Conservation (phyloP, 2,888 invertebrate genomes). For the Stenodema calcarata region DNA sequence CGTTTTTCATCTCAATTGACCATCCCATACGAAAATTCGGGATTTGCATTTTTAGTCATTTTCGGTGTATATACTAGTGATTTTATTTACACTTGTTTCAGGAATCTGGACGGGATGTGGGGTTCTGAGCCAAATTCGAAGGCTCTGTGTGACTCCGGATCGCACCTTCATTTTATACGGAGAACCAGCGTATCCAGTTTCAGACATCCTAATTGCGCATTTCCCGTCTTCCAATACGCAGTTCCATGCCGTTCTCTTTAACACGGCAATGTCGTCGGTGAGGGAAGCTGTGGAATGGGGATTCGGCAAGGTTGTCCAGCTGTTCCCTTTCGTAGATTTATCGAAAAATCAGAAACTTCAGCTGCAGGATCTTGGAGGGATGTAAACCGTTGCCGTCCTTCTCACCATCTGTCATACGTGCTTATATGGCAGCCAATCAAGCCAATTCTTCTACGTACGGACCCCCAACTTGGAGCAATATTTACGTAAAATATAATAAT, state of each 20-base stretch:
- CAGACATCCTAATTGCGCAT: background rate
- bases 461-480: no score
- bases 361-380: background rate
- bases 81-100: no score
- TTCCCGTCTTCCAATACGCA: background rate
- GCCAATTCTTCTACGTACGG: no score
- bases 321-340: background rate
- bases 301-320: background rate
- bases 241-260: background rate
- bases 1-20: no score
- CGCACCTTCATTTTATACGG: background rate
- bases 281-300: slow-evolving; percentile 26
- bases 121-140: background rate
- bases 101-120: background rate
- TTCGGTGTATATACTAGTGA: no score
- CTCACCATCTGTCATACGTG: background rate
- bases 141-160: background rate
- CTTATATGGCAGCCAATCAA: no score
- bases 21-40: no score
- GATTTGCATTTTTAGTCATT: no score
- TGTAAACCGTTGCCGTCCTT: background rate
- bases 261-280: background rate
- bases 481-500: no score
- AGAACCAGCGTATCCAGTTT: background rate
- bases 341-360: slow-evolving; percentile 5